Conservation (phyloP, 2,797 vertebrate genomes). For the Brachyrhaphis roseni region DNA sequence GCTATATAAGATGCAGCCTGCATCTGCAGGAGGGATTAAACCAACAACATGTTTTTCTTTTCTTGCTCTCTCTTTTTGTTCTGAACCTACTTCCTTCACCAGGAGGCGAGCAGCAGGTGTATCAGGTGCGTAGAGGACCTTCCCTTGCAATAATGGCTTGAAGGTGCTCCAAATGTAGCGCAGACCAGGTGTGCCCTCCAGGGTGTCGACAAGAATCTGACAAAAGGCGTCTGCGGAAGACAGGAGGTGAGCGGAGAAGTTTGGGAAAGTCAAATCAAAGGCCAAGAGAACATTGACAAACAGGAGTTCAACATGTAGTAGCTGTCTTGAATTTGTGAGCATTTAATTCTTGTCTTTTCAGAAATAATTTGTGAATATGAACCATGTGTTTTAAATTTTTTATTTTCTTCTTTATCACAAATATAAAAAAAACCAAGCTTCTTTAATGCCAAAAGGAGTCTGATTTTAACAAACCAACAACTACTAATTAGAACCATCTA, state of each 20-base stretch:
- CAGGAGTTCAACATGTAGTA: slow-evolving; percentile 1
- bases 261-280: slow-evolving; percentile 35
- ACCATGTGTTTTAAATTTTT: neutral
- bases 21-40: neutral
- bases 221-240: slow-evolving; percentile 87
- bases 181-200: slow-evolving; percentile 88
- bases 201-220: slow-evolving; percentile 85
- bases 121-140: slow-evolving; percentile 92
- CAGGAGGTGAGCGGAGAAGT: slow-evolving; percentile 26
- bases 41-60: neutral
- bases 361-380: neutral
- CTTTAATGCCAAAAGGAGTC: neutral
- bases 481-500: neutral
- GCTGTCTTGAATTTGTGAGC: neutral
- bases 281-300: slow-evolving; percentile 10
- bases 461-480: neutral
- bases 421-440: neutral
- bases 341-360: neutral
- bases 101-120: slow-evolving; percentile 85
- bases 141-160: slow-evolving; percentile 89
- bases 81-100: slow-evolving; percentile 85
- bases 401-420: neutral
- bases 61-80: neutral
- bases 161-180: slow-evolving; percentile 91
- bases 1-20: neutral